Evolutionary conservation across 1,140 invertebrate genomes (phyloP), one percentile per base, ranked within the genome.

Genomic region (Chionoecetes opilio): DNA sequence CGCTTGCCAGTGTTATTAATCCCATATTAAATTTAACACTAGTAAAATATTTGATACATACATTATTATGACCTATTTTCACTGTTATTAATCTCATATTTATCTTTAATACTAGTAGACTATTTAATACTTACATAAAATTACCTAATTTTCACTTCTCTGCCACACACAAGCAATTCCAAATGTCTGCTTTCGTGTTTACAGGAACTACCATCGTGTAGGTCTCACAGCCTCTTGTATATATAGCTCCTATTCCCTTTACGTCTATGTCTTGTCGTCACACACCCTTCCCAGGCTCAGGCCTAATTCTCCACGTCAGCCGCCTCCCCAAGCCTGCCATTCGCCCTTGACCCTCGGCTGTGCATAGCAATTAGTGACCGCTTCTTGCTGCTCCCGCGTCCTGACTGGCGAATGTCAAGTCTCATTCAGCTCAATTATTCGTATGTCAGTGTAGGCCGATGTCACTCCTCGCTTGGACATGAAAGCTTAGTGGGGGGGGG

Each of bases 341-440:
- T 75, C 63, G 63, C 63, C 63, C 63, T 75, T 75, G 63, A 75
- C 63, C 63, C 63, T 75, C n/a, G 63, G 63, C 63, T 26, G 21
- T 75, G 63, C 63, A 75, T 75, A 75, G 6, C 26, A 75, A 75
- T n/a, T 6, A 75, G 63, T 75, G 63, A 26, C 26, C 63, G 21
- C 21, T 75, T 26, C 63, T 75, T 75, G 63, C 63, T n/a, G n/a
- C 63, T 75, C 41, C n/a, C 21, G 8, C 63, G 63, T 17, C 21
- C 63, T n/a, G 63, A 75, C 21, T 75, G 63, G n/a, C 63, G 21
- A 75, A 21, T 75, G 63, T 75, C 63, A 75, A 75, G 63, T 26
- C 63, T 75, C 63, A n/a, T n/a, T n/a, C 63, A 75, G 63, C 21
- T n/a, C 41, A 75, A 75, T 75, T 75, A 75, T 75, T 75, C 63